phyloP scores from a whole-genome alignment of 1,140 invertebrate genomes.

The Caenorhabditis latens region DNA sequence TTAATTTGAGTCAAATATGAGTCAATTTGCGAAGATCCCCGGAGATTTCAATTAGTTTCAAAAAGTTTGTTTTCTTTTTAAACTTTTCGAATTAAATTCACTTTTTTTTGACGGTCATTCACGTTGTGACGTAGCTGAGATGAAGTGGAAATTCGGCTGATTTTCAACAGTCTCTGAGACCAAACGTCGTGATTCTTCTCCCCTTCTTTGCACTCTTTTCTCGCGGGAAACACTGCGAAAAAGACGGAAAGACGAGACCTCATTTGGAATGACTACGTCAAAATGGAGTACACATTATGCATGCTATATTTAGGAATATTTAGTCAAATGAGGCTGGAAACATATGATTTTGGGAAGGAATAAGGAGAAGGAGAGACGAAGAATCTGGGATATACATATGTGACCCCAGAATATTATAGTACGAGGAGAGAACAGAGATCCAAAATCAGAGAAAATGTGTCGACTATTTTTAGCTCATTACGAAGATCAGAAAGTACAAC shows the following conservation, averaged over 20 bases:
- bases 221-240: too few relatives aligned
- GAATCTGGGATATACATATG: too few relatives aligned
- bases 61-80: not conserved
- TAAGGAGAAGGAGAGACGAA: too few relatives aligned
- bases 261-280: slow-evolving; percentile 36
- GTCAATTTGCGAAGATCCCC: not conserved
- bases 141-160: slow-evolving; percentile 43
- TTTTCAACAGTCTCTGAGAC: slow-evolving; percentile 15
- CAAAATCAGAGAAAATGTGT: not conserved
- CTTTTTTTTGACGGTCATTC: slow-evolving; percentile 35
- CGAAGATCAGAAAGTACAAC: not conserved
- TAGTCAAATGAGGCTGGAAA: slow-evolving; percentile 41
- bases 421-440: slow-evolving; percentile 7
- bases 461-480: not conserved
- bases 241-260: slow-evolving; percentile 2
- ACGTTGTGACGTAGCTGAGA: not conserved
- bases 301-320: slow-evolving; percentile 46
- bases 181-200: slow-evolving; percentile 3
- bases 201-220: slow-evolving; percentile 3
- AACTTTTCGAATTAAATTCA: slow-evolving; percentile 1
- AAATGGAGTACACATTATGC: slow-evolving; percentile 38
- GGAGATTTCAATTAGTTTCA: not conserved
- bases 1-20: too few relatives aligned
- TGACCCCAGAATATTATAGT: not conserved
- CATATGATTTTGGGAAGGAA: slow-evolving; percentile 25